Conservation (phyloP, 2,113 vertebrate genomes). For the Sinocyclocheilus grahami region DNA sequence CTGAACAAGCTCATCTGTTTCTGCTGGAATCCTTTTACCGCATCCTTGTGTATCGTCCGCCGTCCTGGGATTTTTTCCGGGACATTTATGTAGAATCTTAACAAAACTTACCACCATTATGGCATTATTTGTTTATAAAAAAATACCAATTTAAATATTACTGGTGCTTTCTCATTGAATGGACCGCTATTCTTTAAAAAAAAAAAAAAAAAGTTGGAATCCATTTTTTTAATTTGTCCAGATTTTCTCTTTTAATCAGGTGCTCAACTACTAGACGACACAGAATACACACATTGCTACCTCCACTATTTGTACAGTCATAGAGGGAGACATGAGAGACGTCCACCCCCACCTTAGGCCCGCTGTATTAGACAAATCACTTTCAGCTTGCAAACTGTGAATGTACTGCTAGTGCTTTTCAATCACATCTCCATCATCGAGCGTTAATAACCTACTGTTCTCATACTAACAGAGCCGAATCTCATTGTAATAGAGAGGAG, state of each 20-base stretch:
- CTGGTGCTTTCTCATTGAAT: slow-evolving; percentile 52
- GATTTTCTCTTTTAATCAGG: slow-evolving; percentile 48
- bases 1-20: not conserved
- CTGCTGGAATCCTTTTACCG: not conserved
- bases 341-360: slow-evolving; percentile 50
- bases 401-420: slow-evolving; percentile 61
- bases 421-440: slow-evolving; percentile 14
- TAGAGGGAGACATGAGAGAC: slow-evolving; percentile 64
- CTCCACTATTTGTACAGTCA: slow-evolving; percentile 88
- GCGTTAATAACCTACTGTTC: slow-evolving; percentile 16
- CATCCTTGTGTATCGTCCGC: not conserved
- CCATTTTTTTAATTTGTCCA: not conserved
- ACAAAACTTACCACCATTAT: slow-evolving; percentile 14
- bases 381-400: slow-evolving; percentile 70
- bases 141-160: slow-evolving; percentile 37
- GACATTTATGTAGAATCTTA: not conserved
- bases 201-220: not conserved
- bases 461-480: slow-evolving; percentile 26
- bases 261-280: slow-evolving; percentile 52
- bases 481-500: slow-evolving; percentile 27
- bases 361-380: slow-evolving; percentile 53
- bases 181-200: slow-evolving; percentile 9
- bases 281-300: slow-evolving; percentile 85
- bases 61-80: not conserved
- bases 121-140: slow-evolving; percentile 34